Evolutionary conservation across 2,888 invertebrate species (phyloP), one percentile per base, ranked within the genome.

Genomic region (Tenthredo amoena): DNA sequence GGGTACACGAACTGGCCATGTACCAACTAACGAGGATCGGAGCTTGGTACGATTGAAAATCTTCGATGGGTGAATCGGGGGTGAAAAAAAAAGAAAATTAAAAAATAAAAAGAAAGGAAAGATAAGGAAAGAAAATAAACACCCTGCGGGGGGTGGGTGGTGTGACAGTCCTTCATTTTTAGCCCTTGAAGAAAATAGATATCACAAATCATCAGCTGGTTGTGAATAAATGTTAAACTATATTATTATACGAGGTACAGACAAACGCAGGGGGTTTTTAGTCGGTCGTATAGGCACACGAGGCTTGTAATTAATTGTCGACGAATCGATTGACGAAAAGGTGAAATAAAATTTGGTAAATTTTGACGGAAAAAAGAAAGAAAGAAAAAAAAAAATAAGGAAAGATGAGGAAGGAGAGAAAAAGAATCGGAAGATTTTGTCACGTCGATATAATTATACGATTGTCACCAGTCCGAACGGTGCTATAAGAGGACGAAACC

Each of bases 141-240:
- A 4, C 18, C 18, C 40, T 43, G n/a, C n/a, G n/a, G 3, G 2
- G 3, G 5, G n/a, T 18, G 12, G 31, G 31, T 21, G 9, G 26
- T 26, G 62, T 26, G 62, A 62, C 62, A 62, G 62, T 62, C 12
- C 12, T 10, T 62, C 62, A 21, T 34, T 37, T 37, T 7, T 71
- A 47, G 76, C 43, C 40, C 21, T 18, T 37, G 34, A 43, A 85
- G 68, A 55, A 58, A 85, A 87, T 87, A 86, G 86, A 88, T 87
- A 89, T 90, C 90, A 90, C 89, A 91, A 91, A 90, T 91, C 91
- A 92, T 92, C 90, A 91, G 90, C 90, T 91, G 91, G 91, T 92
- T 92, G 91, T 92, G 91, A 92, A 87, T 92, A 91, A 91, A 89
- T 90, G 90, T 91, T 91, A 90, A 43, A 91, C 84, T 86, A 89